A percentile compares a stretch with the other conserved stretches of the same genome.
Evolutionary conservation across 1,140 invertebrate species (phyloP).

Genomic region (Dolichoris vasculosae): DNA sequence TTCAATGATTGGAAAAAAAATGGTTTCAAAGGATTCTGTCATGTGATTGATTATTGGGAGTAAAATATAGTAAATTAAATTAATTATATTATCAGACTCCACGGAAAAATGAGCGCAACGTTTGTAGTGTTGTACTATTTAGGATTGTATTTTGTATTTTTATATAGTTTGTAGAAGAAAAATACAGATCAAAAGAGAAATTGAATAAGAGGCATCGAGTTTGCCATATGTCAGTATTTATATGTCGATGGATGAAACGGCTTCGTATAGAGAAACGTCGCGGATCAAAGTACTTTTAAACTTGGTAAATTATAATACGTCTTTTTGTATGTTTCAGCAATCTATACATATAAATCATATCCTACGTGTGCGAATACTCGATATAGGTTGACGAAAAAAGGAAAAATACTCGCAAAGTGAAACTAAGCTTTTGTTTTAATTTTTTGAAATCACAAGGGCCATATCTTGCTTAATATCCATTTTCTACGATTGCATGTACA

Average conservation of each 20-base stretch:
- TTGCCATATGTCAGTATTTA: constrained; percentile 34
- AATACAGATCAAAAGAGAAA: constrained; percentile 41
- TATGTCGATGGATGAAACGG: background rate
- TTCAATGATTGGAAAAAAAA: background rate
- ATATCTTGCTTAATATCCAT: constrained; percentile 28
- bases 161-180: constrained; percentile 70
- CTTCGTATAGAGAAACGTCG: background rate
- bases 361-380: background rate
- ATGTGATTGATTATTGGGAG: background rate
- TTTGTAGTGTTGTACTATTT: constrained; percentile 49
- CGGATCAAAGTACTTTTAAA: constrained; percentile 21
- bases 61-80: background rate
- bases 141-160: constrained; percentile 71
- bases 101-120: background rate
- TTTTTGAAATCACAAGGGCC: background rate
- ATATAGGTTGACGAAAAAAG: background rate
- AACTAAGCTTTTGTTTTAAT: background rate
- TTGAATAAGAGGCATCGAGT: background rate
- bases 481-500: background rate
- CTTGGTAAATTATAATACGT: background rate
- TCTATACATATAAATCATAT: constrained; percentile 7
- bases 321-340: background rate
- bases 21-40: background rate
- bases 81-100: background rate
- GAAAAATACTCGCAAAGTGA: background rate